Evolutionary conservation across 2,113 vertebrate genomes (phyloP).

Genomic region (Barbus barbus): DNA sequence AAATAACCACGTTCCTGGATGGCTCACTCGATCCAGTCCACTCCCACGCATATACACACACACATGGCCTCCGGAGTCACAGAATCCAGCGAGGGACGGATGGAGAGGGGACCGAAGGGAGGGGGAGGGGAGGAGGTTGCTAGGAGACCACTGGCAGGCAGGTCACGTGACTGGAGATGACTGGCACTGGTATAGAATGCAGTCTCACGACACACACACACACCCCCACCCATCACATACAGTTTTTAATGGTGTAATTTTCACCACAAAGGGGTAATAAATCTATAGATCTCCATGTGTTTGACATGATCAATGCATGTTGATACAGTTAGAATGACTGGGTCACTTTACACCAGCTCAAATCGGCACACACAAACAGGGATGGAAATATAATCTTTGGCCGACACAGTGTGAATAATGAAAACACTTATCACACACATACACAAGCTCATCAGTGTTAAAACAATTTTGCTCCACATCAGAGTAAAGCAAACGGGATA

Average conservation of each 20-base stretch:
- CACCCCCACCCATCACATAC: background rate
- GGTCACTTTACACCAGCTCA: background rate
- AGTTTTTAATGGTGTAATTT: background rate
- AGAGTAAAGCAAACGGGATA: background rate
- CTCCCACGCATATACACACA: conserved; percentile 26
- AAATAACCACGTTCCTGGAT: conserved; percentile 37
- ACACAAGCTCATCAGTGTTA: background rate
- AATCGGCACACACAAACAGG: background rate
- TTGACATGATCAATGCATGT: background rate
- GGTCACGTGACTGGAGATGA: conserved; percentile 55
- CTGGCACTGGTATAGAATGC: conserved; percentile 40
- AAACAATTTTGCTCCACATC: background rate
- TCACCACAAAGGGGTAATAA: background rate
- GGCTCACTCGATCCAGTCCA: conserved; percentile 21
- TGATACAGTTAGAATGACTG: background rate
- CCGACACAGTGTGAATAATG: background rate
- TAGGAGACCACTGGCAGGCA: conserved; percentile 47
- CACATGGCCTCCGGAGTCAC: background rate
- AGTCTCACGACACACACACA: conserved; percentile 38
- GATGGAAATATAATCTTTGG: background rate
- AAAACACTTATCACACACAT: background rate
- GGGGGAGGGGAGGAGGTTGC: conserved; percentile 45
- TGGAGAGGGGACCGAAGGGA: conserved; percentile 7
- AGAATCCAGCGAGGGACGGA: conserved; percentile 23
- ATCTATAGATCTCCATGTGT: background rate